phyloP scores from a whole-genome alignment of 2,113 vertebrate species.

The Choloepus hoffmanni region DNA sequence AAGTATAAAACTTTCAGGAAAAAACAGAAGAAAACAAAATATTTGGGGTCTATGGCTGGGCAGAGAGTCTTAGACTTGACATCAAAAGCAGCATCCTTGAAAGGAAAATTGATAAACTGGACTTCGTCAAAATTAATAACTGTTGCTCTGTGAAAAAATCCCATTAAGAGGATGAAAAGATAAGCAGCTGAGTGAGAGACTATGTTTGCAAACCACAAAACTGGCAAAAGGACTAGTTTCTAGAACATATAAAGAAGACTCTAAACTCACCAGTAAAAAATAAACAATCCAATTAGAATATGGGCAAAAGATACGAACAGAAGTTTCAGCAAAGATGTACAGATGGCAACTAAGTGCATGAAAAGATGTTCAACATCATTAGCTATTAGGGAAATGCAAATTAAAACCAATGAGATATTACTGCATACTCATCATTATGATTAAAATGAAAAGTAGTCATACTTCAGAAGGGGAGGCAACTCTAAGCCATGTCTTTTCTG shows the following conservation, averaged over 20 bases:
- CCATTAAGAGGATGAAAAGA: not conserved
- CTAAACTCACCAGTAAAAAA: not conserved
- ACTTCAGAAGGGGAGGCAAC: not conserved
- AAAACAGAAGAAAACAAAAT: not conserved
- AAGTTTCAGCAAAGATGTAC: not conserved
- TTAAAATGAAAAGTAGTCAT: not conserved
- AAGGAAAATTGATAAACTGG: not conserved
- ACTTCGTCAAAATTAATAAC: not conserved
- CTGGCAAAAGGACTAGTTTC: not conserved
- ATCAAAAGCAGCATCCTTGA: not conserved
- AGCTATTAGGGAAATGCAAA: no score
- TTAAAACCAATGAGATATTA: no score
- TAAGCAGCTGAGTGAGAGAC: not conserved
- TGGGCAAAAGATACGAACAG: not conserved
- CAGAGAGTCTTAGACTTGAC: not conserved
- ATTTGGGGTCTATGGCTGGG: not conserved
- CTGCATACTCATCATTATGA: not conserved
- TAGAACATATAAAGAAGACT: not conserved
- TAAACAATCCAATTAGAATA: no score
- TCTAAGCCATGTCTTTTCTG: not conserved
- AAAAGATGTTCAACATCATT: not conserved
- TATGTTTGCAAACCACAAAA: not conserved
- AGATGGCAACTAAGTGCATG: no score
- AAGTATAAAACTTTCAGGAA: not conserved
- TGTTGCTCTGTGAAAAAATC: not conserved